Percentiles rank a stretch among this genome's conserved stretches.
These are phyloP conservation scores for Hyperopisus bebe DNA, from an alignment of 2,113 vertebrate genomes.

Conservation along the genomic window DNA sequence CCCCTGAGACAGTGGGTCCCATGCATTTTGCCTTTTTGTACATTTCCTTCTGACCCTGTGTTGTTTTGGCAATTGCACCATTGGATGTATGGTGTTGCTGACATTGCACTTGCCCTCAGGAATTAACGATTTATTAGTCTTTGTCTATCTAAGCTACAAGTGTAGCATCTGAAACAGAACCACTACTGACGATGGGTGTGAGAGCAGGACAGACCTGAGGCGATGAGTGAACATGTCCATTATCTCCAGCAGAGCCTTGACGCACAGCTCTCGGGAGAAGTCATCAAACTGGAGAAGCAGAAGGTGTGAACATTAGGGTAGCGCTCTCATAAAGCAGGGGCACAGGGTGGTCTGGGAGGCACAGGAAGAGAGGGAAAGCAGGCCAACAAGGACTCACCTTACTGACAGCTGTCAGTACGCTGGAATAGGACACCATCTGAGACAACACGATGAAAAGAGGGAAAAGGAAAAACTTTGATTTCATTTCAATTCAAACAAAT, in stretches of 20 bases:
- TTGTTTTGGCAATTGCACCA: neutral
- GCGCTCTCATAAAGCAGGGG: neutral
- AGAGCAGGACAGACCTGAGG: conserved; percentile 70
- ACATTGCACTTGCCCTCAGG: neutral
- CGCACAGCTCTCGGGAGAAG: conserved; percentile 87
- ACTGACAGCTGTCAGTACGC: conserved; percentile 85
- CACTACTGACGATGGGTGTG: neutral
- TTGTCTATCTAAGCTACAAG: neutral
- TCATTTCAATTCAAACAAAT: neutral
- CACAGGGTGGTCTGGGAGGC: neutral
- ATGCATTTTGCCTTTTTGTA: neutral
- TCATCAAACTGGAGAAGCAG: conserved; percentile 78
- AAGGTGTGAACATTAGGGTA: neutral
- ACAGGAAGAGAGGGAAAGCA: neutral
- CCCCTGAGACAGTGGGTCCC: neutral
- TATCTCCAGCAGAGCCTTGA: conserved; percentile 86
- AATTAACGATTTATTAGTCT: neutral
- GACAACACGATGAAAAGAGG: neutral
- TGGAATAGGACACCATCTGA: conserved; percentile 97
- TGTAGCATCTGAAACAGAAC: neutral
- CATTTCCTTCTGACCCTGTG: neutral
- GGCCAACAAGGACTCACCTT: conserved; percentile 65
- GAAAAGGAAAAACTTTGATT: neutral
- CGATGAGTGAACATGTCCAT: conserved; percentile 95
- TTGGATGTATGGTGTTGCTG: neutral